These are phyloP conservation scores for Tubulanus polymorphus DNA, from an alignment of 2,888 invertebrate genomes.

Conservation along the genomic window DNA sequence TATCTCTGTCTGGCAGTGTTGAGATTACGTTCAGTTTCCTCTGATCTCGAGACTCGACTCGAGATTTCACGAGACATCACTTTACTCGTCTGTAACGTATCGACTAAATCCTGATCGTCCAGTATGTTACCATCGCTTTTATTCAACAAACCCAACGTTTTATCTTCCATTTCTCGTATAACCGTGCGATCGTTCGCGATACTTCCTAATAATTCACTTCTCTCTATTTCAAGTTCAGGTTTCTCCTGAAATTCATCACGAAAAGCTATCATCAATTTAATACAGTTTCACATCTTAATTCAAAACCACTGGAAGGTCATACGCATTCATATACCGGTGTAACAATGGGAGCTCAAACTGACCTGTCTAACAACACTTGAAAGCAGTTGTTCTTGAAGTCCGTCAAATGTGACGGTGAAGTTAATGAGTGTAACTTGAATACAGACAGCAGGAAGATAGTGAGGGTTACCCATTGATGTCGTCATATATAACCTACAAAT, in stretches of 20 bases:
- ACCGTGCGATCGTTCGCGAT: constrained; percentile 44
- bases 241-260: constrained; percentile 35
- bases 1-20: constrained; percentile 47
- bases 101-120: constrained; percentile 49
- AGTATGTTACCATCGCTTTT: constrained; percentile 51
- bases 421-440: constrained; percentile 52
- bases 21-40: constrained; percentile 47
- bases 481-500: constrained; percentile 46
- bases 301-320: background rate
- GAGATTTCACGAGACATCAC: constrained; percentile 47
- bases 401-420: constrained; percentile 53
- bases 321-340: background rate
- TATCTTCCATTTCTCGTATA: constrained; percentile 48
- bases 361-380: constrained; percentile 52
- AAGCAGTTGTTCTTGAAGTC: constrained; percentile 51
- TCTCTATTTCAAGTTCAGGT: constrained; percentile 43
- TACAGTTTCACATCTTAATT: too few relatives aligned
- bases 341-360: constrained; percentile 5
- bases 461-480: constrained; percentile 50
- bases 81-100: constrained; percentile 48
- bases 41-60: constrained; percentile 42
- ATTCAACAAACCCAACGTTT: constrained; percentile 48
- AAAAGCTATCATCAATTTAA: constrained; percentile 1
- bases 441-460: constrained; percentile 49
- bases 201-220: constrained; percentile 42